These are phyloP conservation scores for Chanos chanos DNA, from an alignment of 2,797 vertebrate genomes.

Conservation along the genomic window DNA sequence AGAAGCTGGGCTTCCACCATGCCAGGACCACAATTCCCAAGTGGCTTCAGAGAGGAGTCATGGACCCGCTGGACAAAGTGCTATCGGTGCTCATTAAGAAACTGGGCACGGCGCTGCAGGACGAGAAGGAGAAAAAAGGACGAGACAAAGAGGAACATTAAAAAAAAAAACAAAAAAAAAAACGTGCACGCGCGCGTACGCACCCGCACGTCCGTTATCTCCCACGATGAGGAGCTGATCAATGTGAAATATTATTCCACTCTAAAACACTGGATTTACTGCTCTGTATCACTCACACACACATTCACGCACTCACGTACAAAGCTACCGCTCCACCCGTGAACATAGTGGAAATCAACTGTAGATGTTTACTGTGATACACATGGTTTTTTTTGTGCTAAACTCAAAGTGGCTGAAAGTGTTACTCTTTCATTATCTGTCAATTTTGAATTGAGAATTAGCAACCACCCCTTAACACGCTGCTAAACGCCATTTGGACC, in stretches of 20 bases:
- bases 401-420: conserved; percentile 59
- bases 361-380: conserved; percentile 74
- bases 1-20: conserved; percentile 97
- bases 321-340: conserved; percentile 51
- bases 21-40: conserved; percentile 99
- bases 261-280: conserved; percentile 53
- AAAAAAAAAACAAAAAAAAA: conserved; percentile 15
- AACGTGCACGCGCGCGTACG: not conserved
- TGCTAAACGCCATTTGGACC: conserved; percentile 49
- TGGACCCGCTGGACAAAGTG: conserved; percentile 98
- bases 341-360: conserved; percentile 62
- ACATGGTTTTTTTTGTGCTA: conserved; percentile 64
- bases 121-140: conserved; percentile 93
- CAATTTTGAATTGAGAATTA: conserved; percentile 76
- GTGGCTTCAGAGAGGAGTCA: conserved; percentile 97
- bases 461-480: conserved; percentile 53
- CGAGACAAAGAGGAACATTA: conserved; percentile 92
- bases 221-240: conserved; percentile 5
- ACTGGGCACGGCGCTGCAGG: conserved; percentile 91
- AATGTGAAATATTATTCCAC: conserved; percentile 10
- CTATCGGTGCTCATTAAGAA: conserved; percentile 96
- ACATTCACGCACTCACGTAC: conserved; percentile 54
- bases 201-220: conserved; percentile 15
- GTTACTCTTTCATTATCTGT: conserved; percentile 74
- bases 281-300: conserved; percentile 62